phyloP scores from a whole-genome alignment of 2,113 vertebrate genomes.

The Serilophus lunatus region DNA sequence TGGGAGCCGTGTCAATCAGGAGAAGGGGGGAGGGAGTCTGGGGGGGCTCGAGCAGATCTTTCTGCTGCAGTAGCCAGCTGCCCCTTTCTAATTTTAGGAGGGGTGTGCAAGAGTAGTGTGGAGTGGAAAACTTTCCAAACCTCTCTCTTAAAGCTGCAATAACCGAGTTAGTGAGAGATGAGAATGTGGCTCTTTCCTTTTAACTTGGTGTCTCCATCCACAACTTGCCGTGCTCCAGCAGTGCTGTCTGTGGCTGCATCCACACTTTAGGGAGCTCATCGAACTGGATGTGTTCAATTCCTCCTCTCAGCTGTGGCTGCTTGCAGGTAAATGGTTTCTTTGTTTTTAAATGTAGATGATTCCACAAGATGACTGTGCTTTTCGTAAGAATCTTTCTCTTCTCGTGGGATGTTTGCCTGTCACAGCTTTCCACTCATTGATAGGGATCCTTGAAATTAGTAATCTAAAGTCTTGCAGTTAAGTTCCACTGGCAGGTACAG shows the following conservation, averaged over 20 bases:
- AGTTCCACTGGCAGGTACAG: neutral
- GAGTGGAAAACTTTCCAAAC: constrained; percentile 72
- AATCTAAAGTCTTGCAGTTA: neutral
- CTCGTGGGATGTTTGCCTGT: fast-evolving
- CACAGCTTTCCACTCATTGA: neutral
- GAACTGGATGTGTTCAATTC: neutral
- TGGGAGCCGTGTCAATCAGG: neutral
- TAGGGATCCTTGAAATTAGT: neutral
- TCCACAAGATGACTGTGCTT: neutral
- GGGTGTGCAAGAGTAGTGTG: constrained; percentile 49
- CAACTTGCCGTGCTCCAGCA: neutral
- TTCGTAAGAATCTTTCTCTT: neutral
- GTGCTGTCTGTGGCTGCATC: neutral
- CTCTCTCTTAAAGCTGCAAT: constrained; percentile 29
- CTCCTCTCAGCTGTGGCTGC: neutral
- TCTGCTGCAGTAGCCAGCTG: constrained; percentile 61
- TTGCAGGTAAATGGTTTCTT: constrained; percentile 25
- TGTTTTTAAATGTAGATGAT: neutral
- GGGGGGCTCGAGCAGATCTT: neutral
- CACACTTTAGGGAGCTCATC: neutral
- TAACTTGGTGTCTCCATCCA: neutral
- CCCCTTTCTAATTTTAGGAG: constrained; percentile 72
- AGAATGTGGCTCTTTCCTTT: constrained; percentile 13
- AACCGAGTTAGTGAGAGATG: constrained; percentile 14
- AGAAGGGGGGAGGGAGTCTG: neutral